Evolutionary conservation across 1,140 invertebrate genomes (phyloP), one percentile per base, ranked within the genome.

Genomic region (Euglossa dilemma): DNA sequence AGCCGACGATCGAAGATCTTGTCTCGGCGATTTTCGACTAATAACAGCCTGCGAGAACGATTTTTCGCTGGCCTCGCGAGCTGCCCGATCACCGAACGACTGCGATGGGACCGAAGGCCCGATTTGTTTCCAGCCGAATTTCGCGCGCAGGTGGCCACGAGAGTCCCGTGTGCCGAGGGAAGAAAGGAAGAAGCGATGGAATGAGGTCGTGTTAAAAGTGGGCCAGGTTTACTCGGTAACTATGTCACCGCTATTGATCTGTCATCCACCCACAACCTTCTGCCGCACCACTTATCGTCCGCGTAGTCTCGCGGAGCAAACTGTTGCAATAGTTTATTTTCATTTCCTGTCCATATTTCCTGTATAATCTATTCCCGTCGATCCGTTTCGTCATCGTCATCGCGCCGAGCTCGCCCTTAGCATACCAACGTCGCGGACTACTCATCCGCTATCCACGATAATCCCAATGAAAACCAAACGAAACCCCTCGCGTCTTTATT

Each of bases 191-290:
- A 71, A 80, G 74, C 75, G 80, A 66, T 73, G 84, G 91, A 92
- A 93, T 90, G 91, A 91, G 92, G 91, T 93, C 92, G 89, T 70
- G 85, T 80, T 87, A 75, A 91, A 94, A 93, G 90, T 92, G 86
- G 93, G 93, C 90, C 93, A 94, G 92, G 93, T 94, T 94, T 94
- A 94, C 93, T 93, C 92, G 93, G 93, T 93, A 94, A 94, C 90
- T 93, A 85, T 92, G 93, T 93, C 93, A 93, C 86, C 88, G 88
- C 75, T 94, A 95, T 94, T 92, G 93, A 94, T 94, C 87, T 81
- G 78, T 69, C 85, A 86, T 89, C 84, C 83, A 87, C 89, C 85
- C 80, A 84, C 87, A 88, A 74, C 87, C 84, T 86, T 85, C 90
- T 75, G 61, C 87, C 74, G 86, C 64, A 69, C 66, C 75, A 88